Base-by-base conservation (phyloP, 2,797 vertebrate genomes). In the Salmo trutta region DNA sequence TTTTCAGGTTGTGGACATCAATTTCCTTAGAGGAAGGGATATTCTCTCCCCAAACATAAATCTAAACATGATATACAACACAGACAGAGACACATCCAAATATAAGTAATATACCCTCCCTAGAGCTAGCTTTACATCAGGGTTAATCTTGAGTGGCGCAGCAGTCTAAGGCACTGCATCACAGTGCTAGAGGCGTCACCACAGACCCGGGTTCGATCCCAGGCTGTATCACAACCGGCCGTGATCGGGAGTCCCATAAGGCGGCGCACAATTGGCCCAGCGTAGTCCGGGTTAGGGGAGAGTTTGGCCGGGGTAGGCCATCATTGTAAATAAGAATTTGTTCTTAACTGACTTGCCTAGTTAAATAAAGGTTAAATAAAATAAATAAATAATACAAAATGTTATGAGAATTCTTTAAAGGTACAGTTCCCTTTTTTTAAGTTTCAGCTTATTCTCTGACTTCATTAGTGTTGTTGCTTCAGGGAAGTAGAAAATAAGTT, bases 1-100 rank as follows among this genome's bases (percentile, higher is more conserved):
- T 31, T 29, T 69, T 56, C 5, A 29, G 29, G 12, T 59, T 14
- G 70, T 51, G 53, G 67, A 71, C 3, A 15, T 8, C 47, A 29
- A 70, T 70, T 24, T 31, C 21, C 29, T 8, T 7, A 4, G 52
- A 16, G 27, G 53, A 73, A 73, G 17, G 6, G 4, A 56, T 33
- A 41, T 70, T 17, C 0, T 70, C 33, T 19, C 6, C 71, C 6
- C 10, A 17, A 19, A n/a, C 16, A 27, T 27, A 12, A 31, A 54
- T 73, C 29, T 54, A 70, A 36, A 70, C 5, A 41, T 70, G 16
- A 70, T 36, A 36, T 33, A 15, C 65, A 19, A 71, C 65, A 70
- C 19, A 29, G 2, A 56, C 19, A 56, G 54, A 19, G 5, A 59
- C 7, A 7, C 54, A 62, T 27, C 27, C 62, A 74, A 56, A 33